Base-by-base conservation (phyloP, 1,140 invertebrate genomes). In the Neuroterus valhalla region DNA sequence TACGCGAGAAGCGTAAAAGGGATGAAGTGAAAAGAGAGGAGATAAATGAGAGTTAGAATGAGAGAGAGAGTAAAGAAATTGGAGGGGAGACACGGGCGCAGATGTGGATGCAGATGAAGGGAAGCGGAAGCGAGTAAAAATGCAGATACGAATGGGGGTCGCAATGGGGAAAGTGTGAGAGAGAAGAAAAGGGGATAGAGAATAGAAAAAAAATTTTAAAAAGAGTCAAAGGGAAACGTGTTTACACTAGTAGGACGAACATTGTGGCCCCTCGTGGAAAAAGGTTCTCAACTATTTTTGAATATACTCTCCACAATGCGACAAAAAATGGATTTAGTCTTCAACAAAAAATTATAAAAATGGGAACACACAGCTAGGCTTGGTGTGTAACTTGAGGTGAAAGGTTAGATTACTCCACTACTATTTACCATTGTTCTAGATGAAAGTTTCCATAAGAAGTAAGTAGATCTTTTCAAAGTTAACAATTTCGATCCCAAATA, bases 101-200 rank as follows among this genome's bases (percentile, higher is more conserved):
- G 83, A 82, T 87, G 84, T 78, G 86, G 87, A 87, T 88, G 81
- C 78, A 84, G 86, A 87, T 82, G 81, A 82, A 78, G 70, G 78
- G 73, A 79, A 77, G 78, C 80, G 76, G 75, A 79, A 79, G 71
- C 76, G 79, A 73, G 81, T 79, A 73, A 74, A 76, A 80, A 79
- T 78, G 52, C 71, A 66, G 76, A 79, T 74, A 75, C 68, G 68
- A 76, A 75, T 77, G 52, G 31, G 2, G 31, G 31, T 38, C 10
- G 75, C 55, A 68, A 17, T 67, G 42, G 15, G 45, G 67, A 68
- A 69, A 78, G 77, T 74, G 69, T 72, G 45, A 66, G 70, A 71
- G 50, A 71, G 52, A 80, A 66, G 70, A 74, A 76, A 75, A 70
- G 44, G 23, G 62, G 70, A 71, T 55, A 74, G 71, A 77, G 68